Evolutionary conservation across 2,113 vertebrate species (phyloP), one percentile per base, ranked within the genome.

Genomic region (Drymodes brunneopygia): DNA sequence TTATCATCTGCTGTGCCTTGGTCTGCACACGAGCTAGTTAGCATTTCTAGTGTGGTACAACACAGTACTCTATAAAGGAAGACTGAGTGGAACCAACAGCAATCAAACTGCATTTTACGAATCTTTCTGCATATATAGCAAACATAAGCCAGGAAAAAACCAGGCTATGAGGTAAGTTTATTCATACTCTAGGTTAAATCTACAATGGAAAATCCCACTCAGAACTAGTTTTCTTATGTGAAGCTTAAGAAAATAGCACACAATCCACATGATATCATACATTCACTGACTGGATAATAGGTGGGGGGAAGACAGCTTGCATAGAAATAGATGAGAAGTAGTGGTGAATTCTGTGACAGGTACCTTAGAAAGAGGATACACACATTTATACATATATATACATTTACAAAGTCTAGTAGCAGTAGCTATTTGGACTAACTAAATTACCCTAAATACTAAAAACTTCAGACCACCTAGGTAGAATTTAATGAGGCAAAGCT

Each of bases 161-260:
- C 1, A 4, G 28, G 11, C 56, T 56, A 47, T 60, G 25, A 73
- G 50, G 14, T 61, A 65, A 69, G 69, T 72, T 92, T 85, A 50
- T 0, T 0, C 65, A 80, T 90, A 79, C 17, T 71, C 48, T 44
- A 48, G 27, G 66, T 60, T 91, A 79, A 88, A 86, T 51, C 64
- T 38, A 44, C 47, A 92, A 45, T 36, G 24, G 48, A 66, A 90
- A 96, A 88, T 70, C 56, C 67, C 38, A 81, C 54, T 77, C 66
- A 77, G 57, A 85, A 96, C 22, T 72, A 38, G 81, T 88, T 81
- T 84, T 28, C 28, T 78, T 90, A 64, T 81, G 33, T 56, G 51
- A 73, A 96, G n/a, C 60, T 75, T 79, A 88, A 92, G 62, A 71
- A 94, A 88, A 91, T 48, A 90, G 23, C 51, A 86, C 42, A 67